Evolutionary conservation across 2,888 invertebrate genomes (phyloP).

Genomic region (Eupithecia insigniata): DNA sequence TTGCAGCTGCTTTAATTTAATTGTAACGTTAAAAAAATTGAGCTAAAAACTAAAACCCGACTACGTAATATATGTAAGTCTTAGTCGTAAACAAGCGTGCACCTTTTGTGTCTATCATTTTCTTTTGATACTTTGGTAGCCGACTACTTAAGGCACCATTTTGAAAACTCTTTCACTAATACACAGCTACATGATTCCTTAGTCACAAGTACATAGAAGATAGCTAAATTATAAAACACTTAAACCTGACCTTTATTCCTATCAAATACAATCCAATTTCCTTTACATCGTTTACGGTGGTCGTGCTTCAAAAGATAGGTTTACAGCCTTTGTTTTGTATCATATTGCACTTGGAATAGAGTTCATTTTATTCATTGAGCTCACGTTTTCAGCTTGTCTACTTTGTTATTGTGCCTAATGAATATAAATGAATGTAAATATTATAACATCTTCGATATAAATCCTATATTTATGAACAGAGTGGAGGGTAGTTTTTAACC

Average conservation of each 20-base stretch:
- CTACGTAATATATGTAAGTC: no score
- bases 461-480: slow-evolving; percentile 54
- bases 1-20: no score
- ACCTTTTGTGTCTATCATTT: no score
- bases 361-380: not conserved
- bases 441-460: slow-evolving; percentile 53
- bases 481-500: slow-evolving; percentile 43
- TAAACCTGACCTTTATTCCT: not conserved
- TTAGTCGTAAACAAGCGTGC: no score
- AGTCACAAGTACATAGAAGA: slow-evolving; percentile 48
- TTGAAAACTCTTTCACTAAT: no score
- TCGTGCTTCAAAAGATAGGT: not conserved
- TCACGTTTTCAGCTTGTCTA: not conserved
- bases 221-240: slow-evolving; percentile 42
- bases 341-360: not conserved
- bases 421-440: slow-evolving; percentile 70
- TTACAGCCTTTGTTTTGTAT: slow-evolving; percentile 21
- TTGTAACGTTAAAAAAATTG: no score
- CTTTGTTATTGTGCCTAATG: slow-evolving; percentile 47
- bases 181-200: no score
- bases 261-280: not conserved
- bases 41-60: no score
- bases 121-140: no score
- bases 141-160: no score
- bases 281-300: slow-evolving; percentile 1